A percentile compares a stretch with the other conserved stretches of the same genome.
These are phyloP conservation scores for Myathropa florea DNA, from an alignment of 2,888 invertebrate species.

Conservation along the genomic window DNA sequence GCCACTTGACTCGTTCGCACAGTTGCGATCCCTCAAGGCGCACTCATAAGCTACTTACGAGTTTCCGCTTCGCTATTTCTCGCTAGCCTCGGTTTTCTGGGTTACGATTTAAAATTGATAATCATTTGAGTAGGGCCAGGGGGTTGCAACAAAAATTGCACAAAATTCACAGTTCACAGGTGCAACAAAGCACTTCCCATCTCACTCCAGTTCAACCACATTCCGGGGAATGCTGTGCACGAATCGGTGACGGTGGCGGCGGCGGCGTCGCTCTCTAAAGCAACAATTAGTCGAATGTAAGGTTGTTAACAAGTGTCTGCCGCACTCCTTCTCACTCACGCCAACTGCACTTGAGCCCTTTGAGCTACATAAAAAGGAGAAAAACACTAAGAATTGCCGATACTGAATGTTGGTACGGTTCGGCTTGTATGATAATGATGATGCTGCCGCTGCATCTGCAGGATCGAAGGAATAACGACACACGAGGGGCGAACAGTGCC, in stretches of 20 bases:
- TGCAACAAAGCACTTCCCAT: conserved; percentile 20
- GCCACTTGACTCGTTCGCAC: background rate
- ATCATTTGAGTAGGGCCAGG: conserved; percentile 12
- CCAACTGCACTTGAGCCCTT: conserved; percentile 6
- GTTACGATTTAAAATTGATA: conserved; percentile 25
- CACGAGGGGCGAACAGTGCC: background rate
- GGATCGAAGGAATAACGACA: conserved; percentile 4
- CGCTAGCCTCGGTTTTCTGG: background rate
- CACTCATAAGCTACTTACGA: conserved; percentile 4
- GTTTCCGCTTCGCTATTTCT: background rate
- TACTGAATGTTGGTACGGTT: no score
- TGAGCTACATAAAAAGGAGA: background rate
- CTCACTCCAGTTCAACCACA: background rate
- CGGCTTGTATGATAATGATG: no score
- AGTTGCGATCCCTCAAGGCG: background rate
- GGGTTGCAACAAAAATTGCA: background rate
- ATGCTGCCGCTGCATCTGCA: no score
- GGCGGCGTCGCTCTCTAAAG: background rate
- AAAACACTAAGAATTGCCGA: conserved; percentile 13
- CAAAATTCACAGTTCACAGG: conserved; percentile 2
- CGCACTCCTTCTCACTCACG: background rate
- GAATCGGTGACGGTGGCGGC: no score
- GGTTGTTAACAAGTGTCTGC: conserved; percentile 49
- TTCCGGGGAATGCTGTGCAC: no score
- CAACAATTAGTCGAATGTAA: conserved; percentile 45